Evolutionary conservation across 2,113 vertebrate genomes (phyloP).

Genomic region (Gymnorhina tibicen): DNA sequence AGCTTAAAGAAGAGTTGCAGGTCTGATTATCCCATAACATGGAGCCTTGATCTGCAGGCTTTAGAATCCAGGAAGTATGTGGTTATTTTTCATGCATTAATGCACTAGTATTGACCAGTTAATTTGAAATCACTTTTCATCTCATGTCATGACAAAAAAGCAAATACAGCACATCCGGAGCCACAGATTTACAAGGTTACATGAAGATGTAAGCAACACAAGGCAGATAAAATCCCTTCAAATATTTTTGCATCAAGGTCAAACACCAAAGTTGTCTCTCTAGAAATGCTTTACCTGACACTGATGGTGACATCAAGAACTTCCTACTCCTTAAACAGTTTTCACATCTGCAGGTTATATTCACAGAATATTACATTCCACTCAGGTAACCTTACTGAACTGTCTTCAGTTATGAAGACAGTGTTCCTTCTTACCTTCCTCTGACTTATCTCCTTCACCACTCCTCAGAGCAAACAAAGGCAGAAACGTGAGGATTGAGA

Average conservation of each 20-base stretch:
- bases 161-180: background rate
- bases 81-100: background rate
- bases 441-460: background rate
- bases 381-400: background rate
- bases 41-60: background rate
- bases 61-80: background rate
- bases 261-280: background rate
- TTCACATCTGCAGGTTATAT: background rate
- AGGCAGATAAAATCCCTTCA: background rate
- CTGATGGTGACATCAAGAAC: background rate
- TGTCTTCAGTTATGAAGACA: background rate
- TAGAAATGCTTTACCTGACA: background rate
- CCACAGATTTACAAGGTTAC: background rate
- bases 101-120: background rate
- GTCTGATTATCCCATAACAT: background rate
- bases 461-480: background rate
- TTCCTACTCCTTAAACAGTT: background rate
- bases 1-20: background rate
- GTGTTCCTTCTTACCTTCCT: background rate
- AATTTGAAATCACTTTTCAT: background rate
- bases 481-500: background rate
- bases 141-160: background rate
- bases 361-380: background rate
- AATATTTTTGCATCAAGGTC: background rate
- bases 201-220: background rate